Evolutionary conservation across 2,113 vertebrate genomes (phyloP), one percentile per base, ranked within the genome.

Genomic region (Phrynosoma blainvillii): DNA sequence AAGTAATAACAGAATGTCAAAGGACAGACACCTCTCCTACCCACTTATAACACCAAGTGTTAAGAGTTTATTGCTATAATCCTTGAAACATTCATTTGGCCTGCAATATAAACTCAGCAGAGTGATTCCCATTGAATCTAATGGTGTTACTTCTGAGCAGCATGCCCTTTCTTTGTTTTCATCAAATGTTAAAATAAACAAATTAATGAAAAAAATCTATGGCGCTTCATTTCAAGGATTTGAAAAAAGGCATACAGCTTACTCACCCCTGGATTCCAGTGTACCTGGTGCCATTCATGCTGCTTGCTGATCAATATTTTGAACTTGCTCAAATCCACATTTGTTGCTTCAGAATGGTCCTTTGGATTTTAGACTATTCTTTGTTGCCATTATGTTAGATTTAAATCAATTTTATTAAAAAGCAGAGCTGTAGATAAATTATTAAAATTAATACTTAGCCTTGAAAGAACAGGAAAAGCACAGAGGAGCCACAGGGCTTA

Each of bases 271-370:
- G 68, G 42, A 71, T 30, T 83, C 54, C 47, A 83, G n/a, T 83
- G 70, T 85, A 32, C 42, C 36, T 54, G 18, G 20, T 84, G 54
- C n/a, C 74, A 74, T 84, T 84, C 70, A 84, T 84, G 54, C 56
- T 85, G 84, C 16, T 65, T 18, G 32, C 11, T 40, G 16, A 5
- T 66, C 56, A 10, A 66, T 85, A 65, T n/a, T 76, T 62, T 20
- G 42, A 85, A 77, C 40, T 65, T 85, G 73, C 47, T 75, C 21
- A 36, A 40, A 59, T 36, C 27, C 32, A 75, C 40, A 42, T 42
- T 75, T 59, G 62, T 42, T 85, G 36, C 76, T 30, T 62, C n/a
- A 42, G 25, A 65, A 85, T 65, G 56, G 18, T 65, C 30, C 36
- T n/a, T 85, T 12, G 16, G 30, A 52, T 84, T 62, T 75, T 74